Base-by-base conservation (phyloP, 2,888 invertebrate genomes). In the Sabatieria punctata region DNA sequence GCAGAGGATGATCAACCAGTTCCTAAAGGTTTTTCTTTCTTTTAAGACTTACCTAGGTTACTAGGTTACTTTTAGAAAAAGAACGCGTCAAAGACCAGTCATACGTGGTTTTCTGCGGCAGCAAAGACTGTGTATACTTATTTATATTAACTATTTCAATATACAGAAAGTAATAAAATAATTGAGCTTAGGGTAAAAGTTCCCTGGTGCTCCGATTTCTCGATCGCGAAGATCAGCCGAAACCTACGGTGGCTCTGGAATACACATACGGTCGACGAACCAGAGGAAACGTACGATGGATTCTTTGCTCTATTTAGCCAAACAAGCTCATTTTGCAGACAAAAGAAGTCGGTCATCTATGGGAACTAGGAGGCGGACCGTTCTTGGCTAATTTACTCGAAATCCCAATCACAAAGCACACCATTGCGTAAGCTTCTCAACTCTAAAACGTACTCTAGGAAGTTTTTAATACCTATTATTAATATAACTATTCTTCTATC, bases 201-300 rank as follows among this genome's bases (percentile, higher is more conserved):
- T 78, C 79, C 15, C 72, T 82, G 43, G 73, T 84, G n/a, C 73
- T 79, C 60, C 71, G 75, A 53, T 82, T 85, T 67, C 71, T 85
- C 46, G 84, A 85, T 19, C 39, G 68, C 62, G 77, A 77, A 47
- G 84, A 85, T 55, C 66, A 70, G 21, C 69, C 74, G 2, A 79
- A 79, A 55, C 79, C 83, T 42, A 85, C 86, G 0, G 71, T 85
- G 44, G 83, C 83, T 0, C 68, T 88, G 57, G 86, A 88, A 61
- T 89, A 86, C 65, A 80, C 79, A 11, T 88, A 79, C 68, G 85
- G 80, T 0, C 74, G 85, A 40, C 58, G 68, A 57, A 65, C 66
- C 4, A 64, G 67, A 40, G 69, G 65, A 41, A 66, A 67, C 55
- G 70, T 67, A 63, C 53, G 63, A 30, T 11, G 30, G 30, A 15